Conservation (phyloP, 1,140 invertebrate genomes). For the Probaryconus sp. region DNA sequence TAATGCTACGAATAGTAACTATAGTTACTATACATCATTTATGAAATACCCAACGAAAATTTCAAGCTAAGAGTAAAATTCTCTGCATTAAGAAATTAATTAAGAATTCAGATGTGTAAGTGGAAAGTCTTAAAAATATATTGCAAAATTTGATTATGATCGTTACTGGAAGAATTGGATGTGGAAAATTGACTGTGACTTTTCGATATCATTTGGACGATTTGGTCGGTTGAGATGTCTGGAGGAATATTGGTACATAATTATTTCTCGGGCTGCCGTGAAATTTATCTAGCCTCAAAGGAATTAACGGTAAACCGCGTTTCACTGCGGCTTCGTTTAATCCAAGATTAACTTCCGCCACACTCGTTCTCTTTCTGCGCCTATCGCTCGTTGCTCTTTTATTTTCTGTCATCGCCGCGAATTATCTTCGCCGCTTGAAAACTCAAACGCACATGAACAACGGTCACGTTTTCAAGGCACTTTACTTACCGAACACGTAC, state of each 20-base stretch:
- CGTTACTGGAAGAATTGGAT: too few species aligned
- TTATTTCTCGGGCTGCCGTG: conserved; percentile 55
- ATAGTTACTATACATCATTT: too few species aligned
- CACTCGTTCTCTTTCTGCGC: conserved; percentile 9
- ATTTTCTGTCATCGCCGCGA: not conserved
- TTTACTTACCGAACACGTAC: not conserved
- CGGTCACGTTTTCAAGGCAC: not conserved
- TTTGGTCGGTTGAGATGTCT: conserved; percentile 40
- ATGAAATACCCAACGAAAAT: too few species aligned
- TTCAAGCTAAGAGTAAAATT: too few species aligned
- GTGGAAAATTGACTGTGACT: too few species aligned
- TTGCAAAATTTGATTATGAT: too few species aligned
- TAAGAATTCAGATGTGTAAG: too few species aligned
- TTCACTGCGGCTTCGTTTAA: conserved; percentile 46
- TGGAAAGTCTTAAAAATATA: too few species aligned
- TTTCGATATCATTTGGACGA: conserved; percentile 39
- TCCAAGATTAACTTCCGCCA: conserved; percentile 55
- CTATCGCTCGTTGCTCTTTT: not conserved
- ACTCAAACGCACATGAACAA: not conserved
- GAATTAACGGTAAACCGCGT: conserved; percentile 58
- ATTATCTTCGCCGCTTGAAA: not conserved
- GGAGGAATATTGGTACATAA: conserved; percentile 51
- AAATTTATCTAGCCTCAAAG: conserved; percentile 58
- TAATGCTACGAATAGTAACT: too few species aligned
- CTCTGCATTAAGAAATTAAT: too few species aligned